A percentile compares a stretch with the other conserved stretches of the same genome.
phyloP scores from a whole-genome alignment of 2,888 invertebrate species.

The Sympetrum striolatum region DNA sequence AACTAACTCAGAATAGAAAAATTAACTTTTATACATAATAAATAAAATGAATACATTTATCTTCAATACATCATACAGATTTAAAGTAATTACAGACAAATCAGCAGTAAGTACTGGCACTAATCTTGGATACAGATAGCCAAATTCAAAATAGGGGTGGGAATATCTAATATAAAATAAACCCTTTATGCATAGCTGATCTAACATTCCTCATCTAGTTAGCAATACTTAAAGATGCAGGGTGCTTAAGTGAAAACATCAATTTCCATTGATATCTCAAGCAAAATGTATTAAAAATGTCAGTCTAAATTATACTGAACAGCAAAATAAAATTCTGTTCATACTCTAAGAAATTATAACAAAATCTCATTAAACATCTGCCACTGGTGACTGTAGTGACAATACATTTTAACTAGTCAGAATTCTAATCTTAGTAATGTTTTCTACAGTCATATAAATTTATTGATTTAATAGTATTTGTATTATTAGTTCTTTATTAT shows the following conservation, averaged over 20 bases:
- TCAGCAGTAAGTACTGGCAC: neutral
- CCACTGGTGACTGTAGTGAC: neutral
- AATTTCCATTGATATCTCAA: neutral
- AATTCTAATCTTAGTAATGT: neutral
- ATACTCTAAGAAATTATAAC: neutral
- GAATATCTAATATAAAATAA: neutral
- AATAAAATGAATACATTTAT: neutral
- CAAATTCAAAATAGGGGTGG: neutral
- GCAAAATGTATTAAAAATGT: constrained; percentile 3
- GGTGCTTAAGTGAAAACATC: constrained; percentile 11
- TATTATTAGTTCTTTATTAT: neutral
- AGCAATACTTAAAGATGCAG: constrained; percentile 32
- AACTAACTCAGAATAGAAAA: neutral
- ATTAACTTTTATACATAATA: no score
- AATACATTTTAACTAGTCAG: neutral
- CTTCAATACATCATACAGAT: neutral
- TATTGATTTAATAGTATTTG: neutral
- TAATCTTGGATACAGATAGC: constrained; percentile 4
- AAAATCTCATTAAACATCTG: constrained; percentile 25
- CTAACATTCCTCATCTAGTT: constrained; percentile 29
- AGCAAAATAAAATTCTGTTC: neutral
- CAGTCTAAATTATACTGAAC: neutral
- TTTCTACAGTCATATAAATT: neutral
- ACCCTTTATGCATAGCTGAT: neutral
- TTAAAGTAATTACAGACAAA: neutral